Evolutionary conservation across 2,888 invertebrate species (phyloP).

Genomic region (Drosophila gaucha): DNA sequence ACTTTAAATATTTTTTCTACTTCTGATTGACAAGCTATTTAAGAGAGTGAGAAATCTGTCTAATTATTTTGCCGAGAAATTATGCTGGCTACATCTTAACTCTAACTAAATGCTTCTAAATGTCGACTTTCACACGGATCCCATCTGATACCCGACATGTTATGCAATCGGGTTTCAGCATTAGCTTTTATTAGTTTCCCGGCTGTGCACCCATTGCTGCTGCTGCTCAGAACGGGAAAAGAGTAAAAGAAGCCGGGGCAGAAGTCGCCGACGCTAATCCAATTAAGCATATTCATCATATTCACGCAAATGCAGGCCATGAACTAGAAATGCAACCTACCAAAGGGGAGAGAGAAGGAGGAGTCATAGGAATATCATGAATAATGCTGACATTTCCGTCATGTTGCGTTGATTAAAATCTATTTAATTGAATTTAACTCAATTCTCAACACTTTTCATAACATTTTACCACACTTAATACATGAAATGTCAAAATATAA

Average conservation of each 20-base stretch:
- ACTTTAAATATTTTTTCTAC: background rate
- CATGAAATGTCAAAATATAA: conserved; percentile 5
- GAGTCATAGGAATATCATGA: conserved; percentile 14
- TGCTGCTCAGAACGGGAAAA: conserved; percentile 28
- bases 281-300: conserved; percentile 75
- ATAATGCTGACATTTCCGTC: conserved; percentile 69
- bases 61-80: conserved; percentile 29
- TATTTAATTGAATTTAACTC: conserved; percentile 56
- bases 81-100: conserved; percentile 38
- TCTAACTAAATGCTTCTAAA: conserved; percentile 29
- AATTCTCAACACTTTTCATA: conserved; percentile 21
- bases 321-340: conserved; percentile 61
- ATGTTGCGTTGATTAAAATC: conserved; percentile 65
- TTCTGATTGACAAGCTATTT: conserved; percentile 34
- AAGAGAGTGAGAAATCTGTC: conserved; percentile 28
- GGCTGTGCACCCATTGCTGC: conserved; percentile 37
- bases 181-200: conserved; percentile 40
- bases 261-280: conserved; percentile 63
- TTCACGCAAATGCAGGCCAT: conserved; percentile 73
- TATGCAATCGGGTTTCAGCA: conserved; percentile 62
- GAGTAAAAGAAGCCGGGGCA: conserved; percentile 26
- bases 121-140: conserved; percentile 34
- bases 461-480: conserved; percentile 9
- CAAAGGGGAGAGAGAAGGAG: background rate
- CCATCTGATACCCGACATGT: conserved; percentile 23